Evolutionary conservation across 2,888 invertebrate genomes (phyloP), one percentile per base, ranked within the genome.

Genomic region (Leptogaster cylindrica): DNA sequence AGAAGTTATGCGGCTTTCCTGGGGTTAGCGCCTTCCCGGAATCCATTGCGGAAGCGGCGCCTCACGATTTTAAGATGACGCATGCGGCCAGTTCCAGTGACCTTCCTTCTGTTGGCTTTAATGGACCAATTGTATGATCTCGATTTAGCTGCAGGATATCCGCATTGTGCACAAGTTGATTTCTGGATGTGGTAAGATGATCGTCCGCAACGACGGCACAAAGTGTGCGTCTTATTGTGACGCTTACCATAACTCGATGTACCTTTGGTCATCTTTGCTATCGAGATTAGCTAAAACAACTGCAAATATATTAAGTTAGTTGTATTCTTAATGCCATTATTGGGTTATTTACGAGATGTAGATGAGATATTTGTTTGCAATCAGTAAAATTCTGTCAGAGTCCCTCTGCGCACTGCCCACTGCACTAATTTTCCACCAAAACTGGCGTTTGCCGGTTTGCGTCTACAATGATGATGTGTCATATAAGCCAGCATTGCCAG

Each of bases 181-280:
- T 98, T 98, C 82, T 99, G 98, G 76, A 99, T 98, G 83, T 99
- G 99, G 81, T 97, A 99, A 0, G 96, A 94, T 58, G 96, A 95
- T 74, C 96, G 89, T 73, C 99, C 99, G 87, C 99, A 99, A 77
- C 99, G 89, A 79, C 98, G 89, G 84, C 99, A 99, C 83, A 97
- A 84, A 31, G 98, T 99, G 87, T 99, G 99, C 79, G 99, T 97
- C 92, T 99, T 99, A 84, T 97, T 98, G 78, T 97, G 95, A 82
- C 99, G 93, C 86, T 99, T 99, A 88, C 99, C 99, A 90, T 99
- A 99, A 84, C 97, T 97, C 77, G 97, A 96, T 74, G 99, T 99
- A 87, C 99, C 99, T 86, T 99, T 99, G 85, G 99, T 99, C 97
- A 39, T 39, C 12, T 39, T 39, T 28, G n/a, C n/a, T n/a, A n/a